Percentiles rank a stretch among this genome's conserved stretches.
phyloP scores from a whole-genome alignment of 2,797 vertebrate genomes.

The Harpagifer antarcticus region DNA sequence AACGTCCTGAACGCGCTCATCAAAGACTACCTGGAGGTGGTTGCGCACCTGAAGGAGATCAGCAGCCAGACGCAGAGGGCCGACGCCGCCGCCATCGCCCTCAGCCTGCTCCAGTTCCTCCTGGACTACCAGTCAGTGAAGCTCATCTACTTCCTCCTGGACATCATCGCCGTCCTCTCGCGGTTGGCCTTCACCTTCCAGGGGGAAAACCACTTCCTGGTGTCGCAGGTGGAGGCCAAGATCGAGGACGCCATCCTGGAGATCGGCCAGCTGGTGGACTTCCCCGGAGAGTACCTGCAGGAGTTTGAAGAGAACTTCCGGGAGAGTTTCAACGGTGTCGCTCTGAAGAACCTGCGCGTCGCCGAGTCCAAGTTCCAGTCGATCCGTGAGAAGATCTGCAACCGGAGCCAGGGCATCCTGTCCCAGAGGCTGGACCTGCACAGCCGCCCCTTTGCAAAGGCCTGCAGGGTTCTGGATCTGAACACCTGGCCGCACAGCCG shows the following conservation, averaged over 20 bases:
- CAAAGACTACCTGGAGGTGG: slow-evolving; percentile 97
- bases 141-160: slow-evolving; percentile 97
- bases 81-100: slow-evolving; percentile 93
- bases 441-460: slow-evolving; percentile 91
- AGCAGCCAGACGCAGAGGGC: slow-evolving; percentile 94
- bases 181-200: slow-evolving; percentile 95
- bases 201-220: slow-evolving; percentile 90
- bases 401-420: slow-evolving; percentile 92
- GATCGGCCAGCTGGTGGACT: slow-evolving; percentile 92
- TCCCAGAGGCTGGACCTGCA: slow-evolving; percentile 92
- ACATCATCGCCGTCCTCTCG: slow-evolving; percentile 93
- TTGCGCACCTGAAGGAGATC: slow-evolving; percentile 95
- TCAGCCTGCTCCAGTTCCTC: slow-evolving; percentile 95
- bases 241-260: slow-evolving; percentile 95
- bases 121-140: slow-evolving; percentile 97
- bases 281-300: slow-evolving; percentile 94
- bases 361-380: slow-evolving; percentile 98
- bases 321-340: slow-evolving; percentile 95
- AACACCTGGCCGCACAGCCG: slow-evolving; percentile 90
- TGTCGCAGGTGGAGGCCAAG: slow-evolving; percentile 93
- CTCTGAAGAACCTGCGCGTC: slow-evolving; percentile 95
- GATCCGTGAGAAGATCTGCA: slow-evolving; percentile 97
- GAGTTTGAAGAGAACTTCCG: slow-evolving; percentile 97
- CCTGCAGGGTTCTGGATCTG: slow-evolving; percentile 94
- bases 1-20: slow-evolving; percentile 95